Evolutionary conservation across 2,113 vertebrate species (phyloP).

Genomic region (Caranx ignobilis): DNA sequence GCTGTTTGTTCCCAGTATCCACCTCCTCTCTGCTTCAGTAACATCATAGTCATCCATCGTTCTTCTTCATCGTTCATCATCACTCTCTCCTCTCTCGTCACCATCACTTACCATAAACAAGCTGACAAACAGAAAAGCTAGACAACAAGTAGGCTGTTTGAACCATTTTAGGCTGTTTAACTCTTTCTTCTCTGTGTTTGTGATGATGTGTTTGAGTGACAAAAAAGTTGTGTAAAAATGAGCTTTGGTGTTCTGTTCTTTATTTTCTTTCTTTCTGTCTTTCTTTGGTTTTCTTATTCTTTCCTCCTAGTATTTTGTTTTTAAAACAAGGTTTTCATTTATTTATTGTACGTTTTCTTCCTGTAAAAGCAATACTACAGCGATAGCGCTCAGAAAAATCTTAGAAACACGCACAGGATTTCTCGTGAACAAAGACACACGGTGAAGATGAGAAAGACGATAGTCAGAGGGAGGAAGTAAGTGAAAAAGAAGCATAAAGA

Average conservation of each 20-base stretch:
- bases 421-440: conserved; percentile 45
- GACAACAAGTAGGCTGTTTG: conserved; percentile 56
- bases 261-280: conserved; percentile 42
- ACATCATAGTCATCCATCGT: conserved; percentile 38
- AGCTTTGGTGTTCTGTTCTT: conserved; percentile 70
- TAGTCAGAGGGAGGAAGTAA: conserved; percentile 33
- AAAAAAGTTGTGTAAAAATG: conserved; percentile 62
- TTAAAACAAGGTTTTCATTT: conserved; percentile 50
- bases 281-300: not conserved
- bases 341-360: conserved; percentile 57
- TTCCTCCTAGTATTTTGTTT: conserved; percentile 36
- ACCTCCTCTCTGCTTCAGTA: conserved; percentile 49
- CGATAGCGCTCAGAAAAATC: conserved; percentile 48
- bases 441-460: conserved; percentile 28
- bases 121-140: conserved; percentile 54
- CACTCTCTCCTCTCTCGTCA: conserved; percentile 23
- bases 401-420: conserved; percentile 70
- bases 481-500: not conserved
- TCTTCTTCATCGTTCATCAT: conserved; percentile 34
- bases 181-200: conserved; percentile 76
- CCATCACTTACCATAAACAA: conserved; percentile 49
- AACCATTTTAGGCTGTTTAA: conserved; percentile 70
- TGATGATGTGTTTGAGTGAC: conserved; percentile 83
- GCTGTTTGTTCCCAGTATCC: conserved; percentile 51
- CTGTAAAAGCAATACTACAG: conserved; percentile 73